Percentiles rank a stretch among this genome's conserved stretches.
These are phyloP conservation scores for Lamproptera curius DNA, from an alignment of 2,888 invertebrate genomes.

Conservation along the genomic window DNA sequence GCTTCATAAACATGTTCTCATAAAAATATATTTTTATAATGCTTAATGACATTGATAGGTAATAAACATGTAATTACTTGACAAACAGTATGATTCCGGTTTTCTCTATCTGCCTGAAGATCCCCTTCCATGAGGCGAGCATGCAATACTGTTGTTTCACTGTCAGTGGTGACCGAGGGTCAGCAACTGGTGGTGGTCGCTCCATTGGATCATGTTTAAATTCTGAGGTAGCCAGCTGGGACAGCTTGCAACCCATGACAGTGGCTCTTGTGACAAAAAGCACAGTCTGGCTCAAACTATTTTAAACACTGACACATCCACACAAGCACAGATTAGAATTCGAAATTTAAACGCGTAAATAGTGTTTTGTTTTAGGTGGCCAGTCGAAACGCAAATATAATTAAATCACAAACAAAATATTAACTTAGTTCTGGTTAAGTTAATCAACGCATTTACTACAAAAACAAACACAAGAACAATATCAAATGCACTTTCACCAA, in stretches of 20 bases:
- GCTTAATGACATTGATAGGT: neutral
- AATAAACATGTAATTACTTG: constrained; percentile 82
- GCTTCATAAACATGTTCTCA: too few species aligned
- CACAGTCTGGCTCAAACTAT: too few species aligned
- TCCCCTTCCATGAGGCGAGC: constrained; percentile 94
- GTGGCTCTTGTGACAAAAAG: constrained; percentile 4
- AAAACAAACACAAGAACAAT: neutral
- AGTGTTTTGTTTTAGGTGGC: too few species aligned
- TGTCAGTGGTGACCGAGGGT: constrained; percentile 88
- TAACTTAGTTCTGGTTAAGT: neutral
- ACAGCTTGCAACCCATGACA: constrained; percentile 85
- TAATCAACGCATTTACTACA: neutral
- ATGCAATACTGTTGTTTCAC: constrained; percentile 92
- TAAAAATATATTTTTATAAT: too few species aligned
- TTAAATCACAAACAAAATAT: neutral
- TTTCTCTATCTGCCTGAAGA: constrained; percentile 90
- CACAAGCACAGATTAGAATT: too few species aligned
- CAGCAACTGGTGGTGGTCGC: constrained; percentile 82
- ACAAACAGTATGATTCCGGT: constrained; percentile 93
- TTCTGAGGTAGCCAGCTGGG: constrained; percentile 81
- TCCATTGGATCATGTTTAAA: constrained; percentile 64
- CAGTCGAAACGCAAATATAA: neutral
- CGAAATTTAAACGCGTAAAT: neutral
- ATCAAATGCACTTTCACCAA: neutral
- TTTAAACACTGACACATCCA: too few species aligned